Conservation (phyloP, 2,113 vertebrate genomes). For the Alosa alosa region DNA sequence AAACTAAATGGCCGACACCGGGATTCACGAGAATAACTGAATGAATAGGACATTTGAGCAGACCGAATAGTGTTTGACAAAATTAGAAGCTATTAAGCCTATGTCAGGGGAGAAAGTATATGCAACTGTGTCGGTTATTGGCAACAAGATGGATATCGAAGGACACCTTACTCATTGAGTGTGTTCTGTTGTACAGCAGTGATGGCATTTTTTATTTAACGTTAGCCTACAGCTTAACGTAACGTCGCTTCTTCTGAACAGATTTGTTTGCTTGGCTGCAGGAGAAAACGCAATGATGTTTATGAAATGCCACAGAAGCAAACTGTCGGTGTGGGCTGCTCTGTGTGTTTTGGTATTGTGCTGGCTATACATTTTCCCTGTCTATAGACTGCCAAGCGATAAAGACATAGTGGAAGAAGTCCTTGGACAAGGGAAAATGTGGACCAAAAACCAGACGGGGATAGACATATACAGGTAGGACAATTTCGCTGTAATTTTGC, state of each 20-base stretch:
- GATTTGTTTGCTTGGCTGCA: not conserved
- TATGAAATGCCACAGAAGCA: constrained; percentile 80
- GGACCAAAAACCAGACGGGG: constrained; percentile 84
- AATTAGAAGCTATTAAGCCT: too few relatives aligned
- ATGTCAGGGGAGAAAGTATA: not conserved
- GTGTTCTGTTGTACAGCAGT: not conserved
- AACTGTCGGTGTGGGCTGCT: constrained; percentile 83
- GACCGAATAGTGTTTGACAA: not conserved
- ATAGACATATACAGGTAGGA: constrained; percentile 80
- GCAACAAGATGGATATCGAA: not conserved
- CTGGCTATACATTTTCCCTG: constrained; percentile 91
- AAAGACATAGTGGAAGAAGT: constrained; percentile 88
- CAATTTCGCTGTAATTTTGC: not conserved
- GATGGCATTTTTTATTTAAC: not conserved
- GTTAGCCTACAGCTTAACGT: too few relatives aligned
- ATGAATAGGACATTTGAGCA: not conserved
- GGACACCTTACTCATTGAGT: not conserved
- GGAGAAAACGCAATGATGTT: constrained; percentile 58
- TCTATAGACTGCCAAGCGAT: constrained; percentile 82
- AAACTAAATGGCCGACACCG: not conserved
- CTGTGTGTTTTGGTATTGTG: constrained; percentile 85
- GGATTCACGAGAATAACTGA: not conserved
- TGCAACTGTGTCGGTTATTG: not conserved
- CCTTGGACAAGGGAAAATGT: constrained; percentile 79
- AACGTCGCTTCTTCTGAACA: not conserved